Conservation (phyloP, 2,888 invertebrate genomes). For the Mantis religiosa region DNA sequence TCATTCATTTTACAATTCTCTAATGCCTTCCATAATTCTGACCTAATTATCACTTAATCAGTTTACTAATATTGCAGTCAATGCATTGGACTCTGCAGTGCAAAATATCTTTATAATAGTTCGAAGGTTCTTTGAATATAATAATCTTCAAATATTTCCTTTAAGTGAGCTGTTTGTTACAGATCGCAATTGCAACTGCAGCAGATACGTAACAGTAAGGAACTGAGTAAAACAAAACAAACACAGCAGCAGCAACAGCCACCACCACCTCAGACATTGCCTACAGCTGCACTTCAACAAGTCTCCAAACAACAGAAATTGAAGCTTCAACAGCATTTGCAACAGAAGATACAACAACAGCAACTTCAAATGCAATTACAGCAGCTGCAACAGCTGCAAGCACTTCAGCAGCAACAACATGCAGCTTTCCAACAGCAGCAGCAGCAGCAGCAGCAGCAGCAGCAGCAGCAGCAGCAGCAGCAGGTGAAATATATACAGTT, state of each 20-base stretch:
- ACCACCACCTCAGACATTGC: conserved; percentile 53
- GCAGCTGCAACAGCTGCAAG: conserved; percentile 30
- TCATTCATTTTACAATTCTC: no score
- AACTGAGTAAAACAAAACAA: conserved; percentile 32
- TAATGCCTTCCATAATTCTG: no score
- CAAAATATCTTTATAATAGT: no score
- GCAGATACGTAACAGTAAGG: conserved; percentile 49
- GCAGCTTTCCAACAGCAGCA: conserved; percentile 36
- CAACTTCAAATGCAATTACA: conserved; percentile 31
- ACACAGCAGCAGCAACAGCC: conserved; percentile 53
- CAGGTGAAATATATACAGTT: conserved; percentile 28
- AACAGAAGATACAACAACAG: conserved; percentile 47
- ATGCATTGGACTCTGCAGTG: no score
- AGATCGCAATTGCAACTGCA: conserved; percentile 74
- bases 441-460: conserved; percentile 29
- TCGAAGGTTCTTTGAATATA: no score
- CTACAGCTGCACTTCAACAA: conserved; percentile 34
- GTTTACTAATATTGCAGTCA: no score
- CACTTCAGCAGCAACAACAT: conserved; percentile 35
- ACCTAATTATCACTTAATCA: no score
- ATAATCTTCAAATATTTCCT: no score
- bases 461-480: conserved; percentile 33
- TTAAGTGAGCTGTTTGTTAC: background rate
- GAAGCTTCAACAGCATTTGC: conserved; percentile 38
- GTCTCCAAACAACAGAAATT: conserved; percentile 45